phyloP scores from a whole-genome alignment of 2,888 invertebrate species.

The Herminia tarsipennalis region DNA sequence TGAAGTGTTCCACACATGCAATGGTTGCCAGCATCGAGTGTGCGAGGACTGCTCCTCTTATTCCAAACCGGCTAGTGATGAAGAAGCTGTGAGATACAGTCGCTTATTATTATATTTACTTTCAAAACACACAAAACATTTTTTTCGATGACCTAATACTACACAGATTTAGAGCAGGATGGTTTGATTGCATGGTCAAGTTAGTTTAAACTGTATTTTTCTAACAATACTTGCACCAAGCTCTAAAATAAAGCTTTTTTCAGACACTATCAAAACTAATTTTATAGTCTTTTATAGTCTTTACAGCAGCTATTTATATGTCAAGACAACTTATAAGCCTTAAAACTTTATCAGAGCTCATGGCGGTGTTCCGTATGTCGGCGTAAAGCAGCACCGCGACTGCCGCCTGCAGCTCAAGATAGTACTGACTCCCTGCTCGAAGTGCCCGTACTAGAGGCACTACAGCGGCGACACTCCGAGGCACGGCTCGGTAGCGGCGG shows the following conservation, averaged over 20 bases:
- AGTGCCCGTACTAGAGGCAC: slow-evolving; percentile 91
- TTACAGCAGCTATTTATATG: background rate
- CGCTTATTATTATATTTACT: background rate
- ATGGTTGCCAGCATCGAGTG: slow-evolving; percentile 95
- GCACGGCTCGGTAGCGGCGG: slow-evolving; percentile 82
- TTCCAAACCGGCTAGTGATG: slow-evolving; percentile 93
- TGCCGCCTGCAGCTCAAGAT: slow-evolving; percentile 91
- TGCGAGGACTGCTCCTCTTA: slow-evolving; percentile 98
- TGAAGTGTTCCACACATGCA: slow-evolving; percentile 94
- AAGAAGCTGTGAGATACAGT: slow-evolving; percentile 88
- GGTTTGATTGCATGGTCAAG: too few species aligned
- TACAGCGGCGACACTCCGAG: slow-evolving; percentile 93
- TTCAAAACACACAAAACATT: too few species aligned
- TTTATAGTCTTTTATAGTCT: too few species aligned
- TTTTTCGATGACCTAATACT: too few species aligned
- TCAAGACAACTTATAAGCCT: background rate
- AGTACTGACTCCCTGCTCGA: slow-evolving; percentile 94
- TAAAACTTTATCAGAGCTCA: slow-evolving; percentile 83
- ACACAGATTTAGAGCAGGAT: too few species aligned
- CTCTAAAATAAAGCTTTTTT: background rate
- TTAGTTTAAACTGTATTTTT: background rate
- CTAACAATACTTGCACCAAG: background rate
- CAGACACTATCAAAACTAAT: too few species aligned
- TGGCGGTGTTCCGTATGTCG: slow-evolving; percentile 97
- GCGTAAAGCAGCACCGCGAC: slow-evolving; percentile 91